Conservation (phyloP, 1,140 invertebrate genomes). For the Babylonia areolata region DNA sequence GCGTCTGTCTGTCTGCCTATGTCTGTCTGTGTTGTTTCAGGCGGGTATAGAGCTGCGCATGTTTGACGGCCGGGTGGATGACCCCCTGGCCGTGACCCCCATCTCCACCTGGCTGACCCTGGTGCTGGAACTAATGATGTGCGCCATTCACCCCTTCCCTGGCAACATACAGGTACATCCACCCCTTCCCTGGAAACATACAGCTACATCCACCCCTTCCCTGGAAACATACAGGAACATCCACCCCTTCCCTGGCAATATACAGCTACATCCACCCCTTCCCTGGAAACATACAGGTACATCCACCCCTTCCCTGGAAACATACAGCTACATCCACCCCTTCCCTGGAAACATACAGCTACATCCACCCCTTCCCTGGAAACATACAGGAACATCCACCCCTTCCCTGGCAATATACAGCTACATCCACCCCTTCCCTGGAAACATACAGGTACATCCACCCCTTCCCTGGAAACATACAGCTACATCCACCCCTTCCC, state of each 20-base stretch:
- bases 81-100: conserved; percentile 50
- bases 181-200: background rate
- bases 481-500: too few species aligned
- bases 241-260: conserved; percentile 69
- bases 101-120: conserved; percentile 42
- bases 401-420: conserved; percentile 66
- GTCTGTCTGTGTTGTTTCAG: background rate
- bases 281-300: background rate
- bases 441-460: too few species aligned
- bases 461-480: too few species aligned
- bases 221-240: conserved; percentile 37
- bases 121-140: conserved; percentile 60
- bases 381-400: conserved; percentile 61
- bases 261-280: conserved; percentile 35
- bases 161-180: conserved; percentile 57
- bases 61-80: conserved; percentile 60
- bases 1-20: background rate
- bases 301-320: background rate
- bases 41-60: conserved; percentile 63
- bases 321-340: too few species aligned
- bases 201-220: background rate
- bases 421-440: conserved; percentile 11
- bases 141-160: conserved; percentile 70
- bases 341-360: too few species aligned
- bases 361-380: conserved; percentile 53